Evolutionary conservation across 2,797 vertebrate species (phyloP).

Genomic region (Galago senegalensis): DNA sequence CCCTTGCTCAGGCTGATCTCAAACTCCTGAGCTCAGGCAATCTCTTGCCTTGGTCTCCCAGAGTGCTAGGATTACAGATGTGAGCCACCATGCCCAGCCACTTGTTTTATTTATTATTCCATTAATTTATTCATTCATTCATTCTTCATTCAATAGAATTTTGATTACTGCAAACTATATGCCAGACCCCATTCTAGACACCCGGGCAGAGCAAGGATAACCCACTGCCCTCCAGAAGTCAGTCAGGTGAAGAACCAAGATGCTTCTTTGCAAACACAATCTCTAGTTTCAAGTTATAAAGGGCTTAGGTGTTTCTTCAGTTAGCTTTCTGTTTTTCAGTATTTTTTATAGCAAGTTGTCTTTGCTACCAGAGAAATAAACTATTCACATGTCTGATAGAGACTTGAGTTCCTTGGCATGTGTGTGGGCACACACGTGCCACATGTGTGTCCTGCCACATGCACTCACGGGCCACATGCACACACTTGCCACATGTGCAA

Average conservation of each 20-base stretch:
- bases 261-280: neutral
- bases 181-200: neutral
- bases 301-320: neutral
- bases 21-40: too few relatives aligned
- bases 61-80: too few relatives aligned
- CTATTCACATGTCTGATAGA: neutral
- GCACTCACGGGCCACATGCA: too few relatives aligned
- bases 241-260: neutral
- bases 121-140: neutral
- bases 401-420: neutral
- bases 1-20: too few relatives aligned
- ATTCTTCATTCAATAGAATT: neutral
- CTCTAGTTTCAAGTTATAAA: neutral
- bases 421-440: accelerated
- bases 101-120: neutral
- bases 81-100: too few relatives aligned
- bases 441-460: neutral
- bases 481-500: too few relatives aligned
- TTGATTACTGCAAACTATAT: neutral
- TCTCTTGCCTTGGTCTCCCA: too few relatives aligned
- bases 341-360: neutral
- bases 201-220: neutral
- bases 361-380: neutral
- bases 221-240: neutral
- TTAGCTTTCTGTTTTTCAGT: neutral